Evolutionary conservation across 2,113 vertebrate species (phyloP).

Genomic region (Tichodroma muraria): DNA sequence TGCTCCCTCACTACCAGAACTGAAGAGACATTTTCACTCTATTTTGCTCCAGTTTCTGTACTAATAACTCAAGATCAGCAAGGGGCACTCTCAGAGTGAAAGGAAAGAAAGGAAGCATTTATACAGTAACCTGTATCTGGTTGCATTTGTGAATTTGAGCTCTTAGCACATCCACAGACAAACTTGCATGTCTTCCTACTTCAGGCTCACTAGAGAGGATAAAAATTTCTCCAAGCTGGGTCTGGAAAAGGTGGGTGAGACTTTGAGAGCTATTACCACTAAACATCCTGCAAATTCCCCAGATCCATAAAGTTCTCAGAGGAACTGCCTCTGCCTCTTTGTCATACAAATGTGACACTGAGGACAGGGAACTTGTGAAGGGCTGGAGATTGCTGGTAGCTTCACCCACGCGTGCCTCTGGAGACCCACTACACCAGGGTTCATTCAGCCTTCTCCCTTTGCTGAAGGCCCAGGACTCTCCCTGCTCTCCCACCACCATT

Average conservation of each 20-base stretch:
- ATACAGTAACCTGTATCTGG: no score
- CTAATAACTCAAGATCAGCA: background rate
- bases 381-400: background rate
- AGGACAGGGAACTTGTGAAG: background rate
- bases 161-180: background rate
- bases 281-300: background rate
- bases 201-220: background rate
- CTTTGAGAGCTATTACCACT: background rate
- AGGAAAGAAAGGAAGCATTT: background rate
- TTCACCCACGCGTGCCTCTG: background rate
- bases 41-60: background rate
- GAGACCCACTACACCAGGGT: background rate
- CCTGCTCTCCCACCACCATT: background rate
- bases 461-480: background rate
- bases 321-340: background rate
- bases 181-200: background rate
- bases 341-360: fast-evolving
- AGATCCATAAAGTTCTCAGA: background rate
- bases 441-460: background rate
- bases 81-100: background rate
- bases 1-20: background rate
- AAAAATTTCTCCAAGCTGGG: background rate
- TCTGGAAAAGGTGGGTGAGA: background rate
- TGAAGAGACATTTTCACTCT: background rate
- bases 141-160: background rate